Percentiles rank a stretch among this genome's conserved stretches.
Evolutionary conservation across 2,113 vertebrate species (phyloP).

Genomic region (Butastur rufipennis): DNA sequence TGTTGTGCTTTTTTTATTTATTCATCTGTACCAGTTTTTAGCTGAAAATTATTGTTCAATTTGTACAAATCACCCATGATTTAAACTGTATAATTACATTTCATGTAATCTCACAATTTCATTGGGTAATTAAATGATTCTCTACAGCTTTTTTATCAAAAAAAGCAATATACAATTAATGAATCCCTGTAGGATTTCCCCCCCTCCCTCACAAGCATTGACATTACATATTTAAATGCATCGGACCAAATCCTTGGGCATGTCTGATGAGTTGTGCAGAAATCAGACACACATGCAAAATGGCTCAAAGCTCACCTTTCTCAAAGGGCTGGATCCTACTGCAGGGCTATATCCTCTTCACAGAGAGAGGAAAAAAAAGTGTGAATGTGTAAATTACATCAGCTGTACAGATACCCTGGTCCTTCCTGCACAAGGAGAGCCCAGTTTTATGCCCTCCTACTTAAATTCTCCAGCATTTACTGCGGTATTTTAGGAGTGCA

Average conservation of each 20-base stretch:
- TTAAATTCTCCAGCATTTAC: background rate
- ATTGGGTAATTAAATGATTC: slow-evolving; percentile 55
- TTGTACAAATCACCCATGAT: slow-evolving; percentile 58
- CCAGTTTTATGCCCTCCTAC: background rate
- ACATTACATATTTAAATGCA: slow-evolving; percentile 59
- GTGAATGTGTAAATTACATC: background rate
- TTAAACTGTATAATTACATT: slow-evolving; percentile 64
- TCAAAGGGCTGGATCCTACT: background rate
- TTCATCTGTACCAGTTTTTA: slow-evolving; percentile 51
- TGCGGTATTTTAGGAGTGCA: background rate
- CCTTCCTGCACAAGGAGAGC: background rate
- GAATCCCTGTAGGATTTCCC: slow-evolving; percentile 26
- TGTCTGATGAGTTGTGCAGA: background rate
- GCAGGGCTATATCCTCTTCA: background rate
- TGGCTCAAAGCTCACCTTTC: background rate
- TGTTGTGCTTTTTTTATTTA: slow-evolving; percentile 70
- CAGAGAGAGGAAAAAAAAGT: background rate
- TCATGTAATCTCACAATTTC: slow-evolving; percentile 58
- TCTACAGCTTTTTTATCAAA: slow-evolving; percentile 59
- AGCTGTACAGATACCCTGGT: background rate
- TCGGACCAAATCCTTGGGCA: background rate
- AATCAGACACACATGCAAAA: background rate
- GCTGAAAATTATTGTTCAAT: slow-evolving; percentile 55
- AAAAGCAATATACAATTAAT: slow-evolving; percentile 60
- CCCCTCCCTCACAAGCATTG: slow-evolving; percentile 8